phyloP scores from a whole-genome alignment of 2,888 invertebrate species.

The Lomographa bimaculata region DNA sequence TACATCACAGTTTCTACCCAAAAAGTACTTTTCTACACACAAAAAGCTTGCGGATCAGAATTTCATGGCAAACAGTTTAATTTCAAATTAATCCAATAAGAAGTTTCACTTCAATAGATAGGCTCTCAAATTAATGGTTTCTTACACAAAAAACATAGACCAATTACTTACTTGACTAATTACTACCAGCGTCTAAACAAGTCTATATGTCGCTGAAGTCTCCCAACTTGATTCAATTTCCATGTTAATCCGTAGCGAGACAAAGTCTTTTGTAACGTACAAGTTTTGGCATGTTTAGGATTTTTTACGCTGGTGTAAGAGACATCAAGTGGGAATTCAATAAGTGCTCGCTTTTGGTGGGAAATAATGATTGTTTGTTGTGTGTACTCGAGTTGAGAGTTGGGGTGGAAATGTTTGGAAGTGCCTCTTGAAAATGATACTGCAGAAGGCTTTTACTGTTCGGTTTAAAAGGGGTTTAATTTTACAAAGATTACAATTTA shows the following conservation, averaged over 20 bases:
- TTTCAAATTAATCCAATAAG: too few species aligned
- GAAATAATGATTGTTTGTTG: constrained; percentile 17
- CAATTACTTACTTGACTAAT: too few species aligned
- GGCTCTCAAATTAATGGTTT: not conserved
- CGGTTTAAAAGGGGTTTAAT: too few species aligned
- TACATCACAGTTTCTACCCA: too few species aligned
- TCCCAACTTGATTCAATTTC: constrained; percentile 67
- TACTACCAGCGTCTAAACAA: not conserved
- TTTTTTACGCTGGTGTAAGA: constrained; percentile 40
- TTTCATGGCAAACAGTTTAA: too few species aligned
- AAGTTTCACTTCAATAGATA: not conserved
- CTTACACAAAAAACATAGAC: not conserved
- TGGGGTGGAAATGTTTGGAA: constrained; percentile 9
- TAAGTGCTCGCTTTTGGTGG: constrained; percentile 24
- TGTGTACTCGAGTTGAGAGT: constrained; percentile 8
- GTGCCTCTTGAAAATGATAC: constrained; percentile 14
- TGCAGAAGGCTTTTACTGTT: too few species aligned
- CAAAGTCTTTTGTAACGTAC: constrained; percentile 54
- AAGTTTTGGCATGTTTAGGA: constrained; percentile 42
- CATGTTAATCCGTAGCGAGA: constrained; percentile 66
- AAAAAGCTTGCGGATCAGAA: too few species aligned
- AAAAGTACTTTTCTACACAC: too few species aligned
- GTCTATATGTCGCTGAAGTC: constrained; percentile 37
- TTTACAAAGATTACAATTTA: too few species aligned
- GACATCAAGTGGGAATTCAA: constrained; percentile 30